phyloP scores from a whole-genome alignment of 2,113 vertebrate genomes.

The Malurus elegans region DNA sequence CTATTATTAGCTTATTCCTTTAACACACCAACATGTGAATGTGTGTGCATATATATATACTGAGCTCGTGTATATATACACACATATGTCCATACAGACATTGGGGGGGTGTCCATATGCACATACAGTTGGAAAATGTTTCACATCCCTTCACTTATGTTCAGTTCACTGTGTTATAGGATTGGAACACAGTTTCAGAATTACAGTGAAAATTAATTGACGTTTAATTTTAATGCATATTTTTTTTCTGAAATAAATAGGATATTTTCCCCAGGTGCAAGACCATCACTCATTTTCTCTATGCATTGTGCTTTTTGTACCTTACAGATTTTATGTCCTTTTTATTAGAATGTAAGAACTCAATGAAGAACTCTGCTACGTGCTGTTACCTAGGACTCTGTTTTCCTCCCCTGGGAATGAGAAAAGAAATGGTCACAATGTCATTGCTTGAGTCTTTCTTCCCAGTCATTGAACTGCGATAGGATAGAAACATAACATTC shows the following conservation, averaged over 20 bases:
- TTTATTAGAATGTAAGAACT: constrained; percentile 62
- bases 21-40: constrained; percentile 67
- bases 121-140: constrained; percentile 48
- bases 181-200: constrained; percentile 46
- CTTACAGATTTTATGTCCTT: constrained; percentile 63
- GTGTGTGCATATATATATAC: constrained; percentile 54
- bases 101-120: constrained; percentile 53
- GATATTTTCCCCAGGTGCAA: constrained; percentile 27
- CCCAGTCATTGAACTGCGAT: constrained; percentile 65
- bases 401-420: constrained; percentile 68
- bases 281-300: constrained; percentile 38
- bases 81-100: constrained; percentile 55
- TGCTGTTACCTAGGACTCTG: constrained; percentile 58
- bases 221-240: constrained; percentile 49
- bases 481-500: constrained; percentile 79
- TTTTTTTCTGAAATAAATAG: constrained; percentile 51
- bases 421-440: constrained; percentile 71
- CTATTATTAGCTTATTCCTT: constrained; percentile 80
- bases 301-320: constrained; percentile 80
- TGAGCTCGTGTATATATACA: constrained; percentile 51
- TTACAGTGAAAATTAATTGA: constrained; percentile 36
- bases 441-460: constrained; percentile 77
- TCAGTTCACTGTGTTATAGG: constrained; percentile 47
- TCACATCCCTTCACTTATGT: constrained; percentile 11
- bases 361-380: constrained; percentile 51